Conservation (phyloP, 2,113 vertebrate species). For the Oncorhynchus tshawytscha region DNA sequence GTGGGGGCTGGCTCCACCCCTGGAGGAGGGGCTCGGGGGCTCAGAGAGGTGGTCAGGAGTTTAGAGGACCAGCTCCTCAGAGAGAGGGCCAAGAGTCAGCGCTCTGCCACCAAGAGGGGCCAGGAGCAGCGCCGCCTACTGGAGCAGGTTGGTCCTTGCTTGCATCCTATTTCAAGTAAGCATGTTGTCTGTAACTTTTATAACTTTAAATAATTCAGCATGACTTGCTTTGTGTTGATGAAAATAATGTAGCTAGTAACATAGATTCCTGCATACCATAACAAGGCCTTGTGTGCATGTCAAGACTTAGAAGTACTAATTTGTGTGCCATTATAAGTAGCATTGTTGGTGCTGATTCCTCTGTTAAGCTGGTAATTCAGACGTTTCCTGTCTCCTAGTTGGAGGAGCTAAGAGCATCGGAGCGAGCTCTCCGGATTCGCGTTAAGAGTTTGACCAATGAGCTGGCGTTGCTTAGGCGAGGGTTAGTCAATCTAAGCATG, state of each 20-base stretch:
- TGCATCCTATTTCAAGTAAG: not conserved
- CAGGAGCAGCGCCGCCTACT: constrained; percentile 79
- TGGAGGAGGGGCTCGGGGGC: constrained; percentile 68
- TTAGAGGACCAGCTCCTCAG: constrained; percentile 82
- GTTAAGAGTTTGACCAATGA: constrained; percentile 83
- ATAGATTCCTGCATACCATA: too few species aligned
- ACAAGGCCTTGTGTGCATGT: too few species aligned
- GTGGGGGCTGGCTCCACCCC: constrained; percentile 32
- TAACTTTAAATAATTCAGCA: too few species aligned
- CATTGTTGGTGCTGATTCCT: too few species aligned
- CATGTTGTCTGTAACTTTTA: constrained; percentile 8
- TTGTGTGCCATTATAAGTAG: too few species aligned
- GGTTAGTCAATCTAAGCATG: constrained; percentile 72
- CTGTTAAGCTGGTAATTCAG: not conserved
- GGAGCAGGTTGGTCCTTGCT: constrained; percentile 74
- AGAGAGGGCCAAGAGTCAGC: constrained; percentile 78
- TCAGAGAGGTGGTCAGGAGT: constrained; percentile 70
- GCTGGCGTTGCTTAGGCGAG: constrained; percentile 76
- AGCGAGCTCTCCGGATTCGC: constrained; percentile 78
- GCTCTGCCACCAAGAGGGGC: constrained; percentile 66
- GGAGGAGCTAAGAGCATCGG: constrained; percentile 79
- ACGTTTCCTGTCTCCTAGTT: constrained; percentile 63
- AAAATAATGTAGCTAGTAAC: too few species aligned
- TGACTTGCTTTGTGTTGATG: too few species aligned
- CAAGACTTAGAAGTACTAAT: too few species aligned